phyloP scores from a whole-genome alignment of 2,797 vertebrate genomes.

The Tenualosa ilisha region DNA sequence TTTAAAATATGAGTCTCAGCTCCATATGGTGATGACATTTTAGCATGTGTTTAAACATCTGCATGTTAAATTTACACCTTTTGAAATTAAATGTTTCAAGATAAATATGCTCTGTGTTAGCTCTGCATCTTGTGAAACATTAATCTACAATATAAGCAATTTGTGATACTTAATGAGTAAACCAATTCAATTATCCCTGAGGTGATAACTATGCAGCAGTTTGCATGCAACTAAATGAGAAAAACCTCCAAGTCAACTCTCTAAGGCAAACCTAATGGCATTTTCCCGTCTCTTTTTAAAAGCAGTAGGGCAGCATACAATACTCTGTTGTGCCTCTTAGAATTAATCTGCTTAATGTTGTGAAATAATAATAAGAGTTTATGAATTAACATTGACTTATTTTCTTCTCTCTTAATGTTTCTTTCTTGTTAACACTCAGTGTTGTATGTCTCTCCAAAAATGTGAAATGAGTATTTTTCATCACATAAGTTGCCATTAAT shows the following conservation, averaged over 20 bases:
- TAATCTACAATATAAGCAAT: slow-evolving; percentile 68
- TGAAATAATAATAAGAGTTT: slow-evolving; percentile 56
- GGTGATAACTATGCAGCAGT: slow-evolving; percentile 63
- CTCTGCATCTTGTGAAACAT: slow-evolving; percentile 60
- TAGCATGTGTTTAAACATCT: slow-evolving; percentile 10
- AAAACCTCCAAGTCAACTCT: slow-evolving; percentile 70
- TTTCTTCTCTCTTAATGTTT: slow-evolving; percentile 47
- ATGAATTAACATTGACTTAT: slow-evolving; percentile 53
- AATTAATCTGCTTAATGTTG: slow-evolving; percentile 56
- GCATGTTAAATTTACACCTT: slow-evolving; percentile 34
- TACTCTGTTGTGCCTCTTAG: slow-evolving; percentile 55
- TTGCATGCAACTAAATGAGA: slow-evolving; percentile 63
- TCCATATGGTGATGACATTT: slow-evolving; percentile 18
- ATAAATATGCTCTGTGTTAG: slow-evolving; percentile 41
- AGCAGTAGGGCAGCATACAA: slow-evolving; percentile 57
- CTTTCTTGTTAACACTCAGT: slow-evolving; percentile 42
- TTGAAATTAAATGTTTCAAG: slow-evolving; percentile 36
- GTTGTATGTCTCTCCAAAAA: slow-evolving; percentile 47
- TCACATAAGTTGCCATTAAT: slow-evolving; percentile 49
- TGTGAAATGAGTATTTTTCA: slow-evolving; percentile 45
- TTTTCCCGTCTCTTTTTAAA: slow-evolving; percentile 64
- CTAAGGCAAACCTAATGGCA: slow-evolving; percentile 65
- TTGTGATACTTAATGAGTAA: slow-evolving; percentile 65
- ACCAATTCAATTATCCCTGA: slow-evolving; percentile 64
- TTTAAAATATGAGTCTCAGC: not conserved